These are phyloP conservation scores for Tarsius wallacei DNA, from an alignment of 2,797 vertebrate species.

Conservation along the genomic window DNA sequence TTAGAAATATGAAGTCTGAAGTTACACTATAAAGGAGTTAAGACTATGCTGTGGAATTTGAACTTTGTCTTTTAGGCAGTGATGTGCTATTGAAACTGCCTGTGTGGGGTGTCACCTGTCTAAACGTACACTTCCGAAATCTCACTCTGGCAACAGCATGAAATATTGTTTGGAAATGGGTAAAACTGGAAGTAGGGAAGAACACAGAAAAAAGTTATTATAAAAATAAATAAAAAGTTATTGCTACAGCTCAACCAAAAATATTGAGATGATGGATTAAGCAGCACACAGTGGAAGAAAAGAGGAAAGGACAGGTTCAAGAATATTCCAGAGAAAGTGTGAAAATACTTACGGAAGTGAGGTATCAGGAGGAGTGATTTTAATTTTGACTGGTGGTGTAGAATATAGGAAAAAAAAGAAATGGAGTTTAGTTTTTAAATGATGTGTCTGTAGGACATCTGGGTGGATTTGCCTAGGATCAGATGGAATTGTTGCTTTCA, in stretches of 20 bases:
- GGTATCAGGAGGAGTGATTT: background rate
- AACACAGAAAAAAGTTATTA: no score
- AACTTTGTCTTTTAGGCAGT: conserved; percentile 3
- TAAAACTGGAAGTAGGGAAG: background rate
- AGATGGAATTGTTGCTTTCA: conserved; percentile 7
- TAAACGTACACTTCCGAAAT: background rate
- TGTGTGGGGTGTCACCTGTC: background rate
- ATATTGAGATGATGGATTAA: background rate
- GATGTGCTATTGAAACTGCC: background rate
- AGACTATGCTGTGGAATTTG: background rate
- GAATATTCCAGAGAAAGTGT: background rate
- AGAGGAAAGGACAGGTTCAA: background rate
- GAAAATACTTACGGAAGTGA: background rate
- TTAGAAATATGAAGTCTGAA: background rate
- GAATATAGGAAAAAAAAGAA: background rate
- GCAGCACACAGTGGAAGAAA: background rate
- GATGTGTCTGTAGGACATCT: background rate
- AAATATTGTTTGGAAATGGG: background rate
- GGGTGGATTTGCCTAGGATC: background rate
- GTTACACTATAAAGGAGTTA: background rate
- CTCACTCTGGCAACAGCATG: background rate
- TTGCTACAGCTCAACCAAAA: background rate
- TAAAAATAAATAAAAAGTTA: background rate
- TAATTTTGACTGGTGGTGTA: background rate
- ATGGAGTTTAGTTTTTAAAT: background rate